Base-by-base conservation (phyloP, 1,140 invertebrate species). In the Vanessa tameamea region DNA sequence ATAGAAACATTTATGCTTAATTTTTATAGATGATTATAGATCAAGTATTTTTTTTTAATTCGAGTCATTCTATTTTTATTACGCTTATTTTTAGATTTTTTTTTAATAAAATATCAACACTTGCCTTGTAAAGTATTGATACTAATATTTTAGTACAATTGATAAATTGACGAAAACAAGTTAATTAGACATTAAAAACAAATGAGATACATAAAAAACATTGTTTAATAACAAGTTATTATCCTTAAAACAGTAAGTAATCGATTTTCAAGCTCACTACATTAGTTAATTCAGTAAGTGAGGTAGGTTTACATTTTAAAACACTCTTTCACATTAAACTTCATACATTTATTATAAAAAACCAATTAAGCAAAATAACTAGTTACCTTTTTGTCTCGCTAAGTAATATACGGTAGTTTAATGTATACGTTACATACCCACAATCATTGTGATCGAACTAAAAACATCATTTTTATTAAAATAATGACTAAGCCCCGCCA, bases 401-500 rank as follows among this genome's bases (percentile, higher is more conserved):
- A 55, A 55, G 48, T 55, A 65, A 55, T 55, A 72, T 47, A 72
- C 69, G 61, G 4, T 47, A 57, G 64, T 20, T 50, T 11, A 14
- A 64, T 26, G 23, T 55, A 53, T 16, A 72, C 64, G 55, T 47
- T 76, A 79, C 78, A 75, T 80, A 86, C 82, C 81, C 69, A 78
- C 53, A 55, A 65, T 64, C 79, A 81, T 77, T 72, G 31, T 65
- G 47, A 16, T 8, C 51, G 50, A 47, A 66, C 51, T 15, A 57
- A 72, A 64, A 72, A 51, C 63, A 48, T 70, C 47, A 23, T 75
- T 75, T 70, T 64, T 78, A 80, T 51, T 26, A 47, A 82, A 88
- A 84, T 85, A 69, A 80, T 91, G 84, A 91, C 87, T 83, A 78
- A 84, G 76, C 78, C 76, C 78, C 67, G 77, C 78, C 68, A 72